Evolutionary conservation across 1,140 invertebrate genomes (phyloP).

Genomic region (Trichomalopsis sarcophagae): DNA sequence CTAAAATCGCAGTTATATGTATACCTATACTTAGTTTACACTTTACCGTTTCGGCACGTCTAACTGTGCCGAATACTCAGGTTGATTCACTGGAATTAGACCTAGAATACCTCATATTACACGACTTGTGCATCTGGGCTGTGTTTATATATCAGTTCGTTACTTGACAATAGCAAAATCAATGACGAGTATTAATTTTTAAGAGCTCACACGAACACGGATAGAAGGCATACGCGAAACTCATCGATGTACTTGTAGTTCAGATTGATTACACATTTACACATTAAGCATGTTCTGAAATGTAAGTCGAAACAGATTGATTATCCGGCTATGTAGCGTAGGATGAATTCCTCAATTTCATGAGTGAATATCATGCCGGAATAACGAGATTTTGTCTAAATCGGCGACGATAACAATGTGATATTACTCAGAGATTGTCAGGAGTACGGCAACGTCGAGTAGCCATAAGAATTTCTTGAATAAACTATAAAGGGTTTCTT

Average conservation of each 20-base stretch:
- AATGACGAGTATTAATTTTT: no score
- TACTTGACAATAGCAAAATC: no score
- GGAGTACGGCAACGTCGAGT: constrained; percentile 12
- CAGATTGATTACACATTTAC: not conserved
- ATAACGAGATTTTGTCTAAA: not conserved
- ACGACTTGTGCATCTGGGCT: not conserved
- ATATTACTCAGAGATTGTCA: constrained; percentile 45
- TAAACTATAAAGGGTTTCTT: not conserved
- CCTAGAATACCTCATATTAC: not conserved
- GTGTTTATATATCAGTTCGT: not conserved
- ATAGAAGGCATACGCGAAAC: not conserved
- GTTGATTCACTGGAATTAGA: not conserved
- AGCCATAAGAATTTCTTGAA: constrained; percentile 22
- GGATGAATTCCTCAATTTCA: not conserved
- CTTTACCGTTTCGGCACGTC: not conserved
- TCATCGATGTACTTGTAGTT: not conserved
- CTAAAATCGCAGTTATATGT: constrained; percentile 27
- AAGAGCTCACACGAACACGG: no score
- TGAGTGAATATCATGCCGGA: not conserved
- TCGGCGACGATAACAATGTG: constrained; percentile 1
- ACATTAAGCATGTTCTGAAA: not conserved
- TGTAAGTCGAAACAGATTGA: not conserved
- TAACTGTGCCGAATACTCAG: not conserved
- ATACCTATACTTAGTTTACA: constrained; percentile 7
- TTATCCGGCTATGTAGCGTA: not conserved